phyloP scores from a whole-genome alignment of 1,140 invertebrate genomes.

The Drosophila parvula region DNA sequence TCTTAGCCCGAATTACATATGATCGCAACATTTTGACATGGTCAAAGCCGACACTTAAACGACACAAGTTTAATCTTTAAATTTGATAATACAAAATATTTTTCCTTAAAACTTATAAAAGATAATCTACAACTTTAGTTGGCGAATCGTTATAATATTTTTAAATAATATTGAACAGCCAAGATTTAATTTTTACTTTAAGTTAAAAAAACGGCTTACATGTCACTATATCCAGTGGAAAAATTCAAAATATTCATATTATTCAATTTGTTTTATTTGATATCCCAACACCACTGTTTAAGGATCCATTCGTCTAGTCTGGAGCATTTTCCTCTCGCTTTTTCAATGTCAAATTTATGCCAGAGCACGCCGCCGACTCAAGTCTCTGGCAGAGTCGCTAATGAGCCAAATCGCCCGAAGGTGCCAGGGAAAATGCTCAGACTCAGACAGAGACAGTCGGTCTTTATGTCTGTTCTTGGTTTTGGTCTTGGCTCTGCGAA shows the following conservation, averaged over 20 bases:
- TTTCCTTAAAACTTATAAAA: not conserved
- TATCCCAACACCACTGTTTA: slow-evolving; percentile 25
- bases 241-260: too few relatives aligned
- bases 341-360: slow-evolving; percentile 82
- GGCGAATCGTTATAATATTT: too few relatives aligned
- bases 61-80: too few relatives aligned
- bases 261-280: not conserved
- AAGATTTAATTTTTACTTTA: not conserved
- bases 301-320: slow-evolving; percentile 34
- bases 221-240: not conserved
- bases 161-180: not conserved
- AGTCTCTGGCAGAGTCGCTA: slow-evolving; percentile 74
- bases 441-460: slow-evolving; percentile 42
- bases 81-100: not conserved
- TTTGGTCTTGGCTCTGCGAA: slow-evolving; percentile 12
- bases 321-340: slow-evolving; percentile 47
- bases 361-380: slow-evolving; percentile 55
- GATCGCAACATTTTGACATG: too few relatives aligned
- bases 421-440: slow-evolving; percentile 70
- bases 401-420: slow-evolving; percentile 82
- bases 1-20: too few relatives aligned
- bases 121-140: not conserved
- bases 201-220: not conserved
- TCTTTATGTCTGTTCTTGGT: slow-evolving; percentile 43
- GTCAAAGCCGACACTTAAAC: too few relatives aligned